Conservation (phyloP, 2,113 vertebrate species). For the Rana temporaria region DNA sequence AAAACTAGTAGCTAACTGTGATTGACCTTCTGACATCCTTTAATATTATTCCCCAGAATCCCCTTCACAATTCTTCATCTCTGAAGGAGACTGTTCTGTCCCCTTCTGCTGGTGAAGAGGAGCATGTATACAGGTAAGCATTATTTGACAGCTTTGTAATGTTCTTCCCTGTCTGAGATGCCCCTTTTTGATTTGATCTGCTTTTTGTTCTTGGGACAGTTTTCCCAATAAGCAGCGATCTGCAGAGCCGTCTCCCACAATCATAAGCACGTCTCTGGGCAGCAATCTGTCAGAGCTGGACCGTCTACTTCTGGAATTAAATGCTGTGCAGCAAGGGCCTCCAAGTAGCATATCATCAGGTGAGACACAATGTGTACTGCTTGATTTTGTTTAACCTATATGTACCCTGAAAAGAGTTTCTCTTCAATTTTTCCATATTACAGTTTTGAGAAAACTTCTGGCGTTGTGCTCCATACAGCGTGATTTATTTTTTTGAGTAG, state of each 20-base stretch:
- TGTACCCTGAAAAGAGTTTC: no score
- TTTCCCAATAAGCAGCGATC: conserved; percentile 97
- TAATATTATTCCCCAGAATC: conserved; percentile 70
- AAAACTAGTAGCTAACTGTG: not conserved
- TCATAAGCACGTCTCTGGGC: conserved; percentile 90
- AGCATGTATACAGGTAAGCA: conserved; percentile 94
- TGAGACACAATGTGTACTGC: conserved; percentile 57
- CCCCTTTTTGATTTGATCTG: not conserved
- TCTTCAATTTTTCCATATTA: not conserved
- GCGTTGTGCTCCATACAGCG: no score
- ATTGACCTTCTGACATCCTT: conserved; percentile 39
- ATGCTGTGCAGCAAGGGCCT: conserved; percentile 90
- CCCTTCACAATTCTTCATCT: conserved; percentile 69
- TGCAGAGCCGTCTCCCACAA: conserved; percentile 83
- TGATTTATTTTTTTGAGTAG: no score
- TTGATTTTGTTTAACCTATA: not conserved
- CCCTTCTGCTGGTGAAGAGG: conserved; percentile 84
- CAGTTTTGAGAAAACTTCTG: not conserved
- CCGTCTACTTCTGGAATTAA: conserved; percentile 92
- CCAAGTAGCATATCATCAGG: conserved; percentile 83
- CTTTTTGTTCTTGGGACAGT: conserved; percentile 67
- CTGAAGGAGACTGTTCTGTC: conserved; percentile 79
- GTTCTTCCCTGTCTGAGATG: no score
- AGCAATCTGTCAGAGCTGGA: conserved; percentile 96
- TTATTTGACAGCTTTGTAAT: not conserved